Evolutionary conservation across 2,888 invertebrate genomes (phyloP), one percentile per base, ranked within the genome.

Genomic region (Ophonus ardosiacus): DNA sequence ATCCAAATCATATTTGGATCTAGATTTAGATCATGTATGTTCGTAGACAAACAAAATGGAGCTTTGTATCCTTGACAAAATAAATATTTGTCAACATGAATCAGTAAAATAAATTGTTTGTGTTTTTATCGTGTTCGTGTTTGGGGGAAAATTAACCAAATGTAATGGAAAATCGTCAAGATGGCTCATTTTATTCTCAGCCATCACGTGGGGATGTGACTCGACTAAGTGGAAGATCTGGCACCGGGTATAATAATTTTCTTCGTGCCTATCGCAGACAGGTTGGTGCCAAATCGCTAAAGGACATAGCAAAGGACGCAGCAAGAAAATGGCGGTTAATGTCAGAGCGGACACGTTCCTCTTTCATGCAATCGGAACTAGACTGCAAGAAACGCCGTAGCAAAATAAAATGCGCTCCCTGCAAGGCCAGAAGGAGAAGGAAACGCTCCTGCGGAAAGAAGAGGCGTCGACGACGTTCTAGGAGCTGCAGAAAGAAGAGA

Each of bases 191-290:
- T 7, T 8, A 63, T 63, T 24, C 63, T 10, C 13, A 8, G 63
- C 13, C 21, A 18, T 63, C 24, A 24, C 8, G 59, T 7, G 59
- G 15, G 59, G 59, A 8, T 10, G 21, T 21, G 5, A 31, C 1
- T 65, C 65, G 51, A 87, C 87, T 0, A 86, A 83, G 4, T 7
- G 86, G 3, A 65, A 65, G 65, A 21, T 87, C 31, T 3, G 40
- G 85, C 38, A 87, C 87, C 84, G 87, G 87, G 7, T 88, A 87
- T 76, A 78, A 87, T 7, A 87, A 87, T 84, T 88, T 87, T 65
- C 43, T 88, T 31, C 85, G 88, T 2, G 82, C 81, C 7, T 87
- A 68, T 40, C 84, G 87, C 15, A 86, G 85, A 76, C 13, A 86
- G 15, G 63, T 85, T 51, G 85, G 86, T 38, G 87, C 86, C 0